Evolutionary conservation across 2,888 invertebrate species (phyloP), one percentile per base, ranked within the genome.

Genomic region (Blastobasis lacticolella): DNA sequence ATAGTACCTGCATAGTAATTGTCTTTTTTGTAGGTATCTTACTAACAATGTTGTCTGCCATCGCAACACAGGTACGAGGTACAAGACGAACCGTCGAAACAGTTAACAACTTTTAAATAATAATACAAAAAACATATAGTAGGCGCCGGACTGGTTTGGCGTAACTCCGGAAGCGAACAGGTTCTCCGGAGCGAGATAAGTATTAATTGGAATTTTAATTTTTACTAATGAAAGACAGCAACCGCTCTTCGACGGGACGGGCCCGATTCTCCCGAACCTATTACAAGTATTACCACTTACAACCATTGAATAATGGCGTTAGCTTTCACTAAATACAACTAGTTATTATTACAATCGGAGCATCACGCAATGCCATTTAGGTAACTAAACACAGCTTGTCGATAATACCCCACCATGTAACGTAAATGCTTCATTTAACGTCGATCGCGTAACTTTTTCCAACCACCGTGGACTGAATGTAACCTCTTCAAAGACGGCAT

Each of bases 111-210:
- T 8, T 42, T 42, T 8, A 42, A 42, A 42, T 10, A 10, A 42
- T 42, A 5, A 42, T 61, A 71, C 71, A 75, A 68, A 65, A 57
- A 75, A 75, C 71, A 73, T 75, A 76, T 76, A 74, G 56, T 58
- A 61, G 66, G 59, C 69, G 66, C 61, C 60, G 55, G 64, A 81
- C 80, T 67, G 76, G 82, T 81, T 78, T 61, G 57, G 81, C 74
- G 86, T 87, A 87, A 87, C 75, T 78, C 81, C 84, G 87, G 87
- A 87, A 87, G 87, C 80, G 63, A 78, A 84, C 87, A 71, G 80
- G 87, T 86, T 85, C 73, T 60, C 62, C 62, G 59, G 61, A 65
- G 59, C 62, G 69, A 76, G 74, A 76, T 77, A 75, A 76, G 73
- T 75, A 78, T 80, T 83, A 77, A 86, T 84, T 83, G 73, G 73